phyloP scores from a whole-genome alignment of 1,140 invertebrate genomes.

The Latrodectus geometricus region DNA sequence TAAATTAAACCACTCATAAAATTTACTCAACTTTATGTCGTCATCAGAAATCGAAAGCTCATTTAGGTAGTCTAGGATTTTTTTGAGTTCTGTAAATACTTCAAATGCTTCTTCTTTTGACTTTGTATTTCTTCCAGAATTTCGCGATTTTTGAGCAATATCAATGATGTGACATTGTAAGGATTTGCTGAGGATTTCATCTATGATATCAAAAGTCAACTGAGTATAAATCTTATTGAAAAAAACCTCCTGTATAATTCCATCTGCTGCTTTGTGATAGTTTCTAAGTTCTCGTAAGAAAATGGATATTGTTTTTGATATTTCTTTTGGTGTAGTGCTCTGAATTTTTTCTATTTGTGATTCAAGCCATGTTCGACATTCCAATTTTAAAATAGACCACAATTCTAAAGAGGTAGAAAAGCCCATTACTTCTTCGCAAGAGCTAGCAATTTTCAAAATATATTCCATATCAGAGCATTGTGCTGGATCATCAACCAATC shows the following conservation, averaged over 20 bases:
- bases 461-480: conserved; percentile 9
- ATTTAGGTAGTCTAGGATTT: background rate
- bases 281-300: conserved; percentile 6
- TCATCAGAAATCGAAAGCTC: background rate
- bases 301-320: background rate
- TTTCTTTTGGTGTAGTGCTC: background rate
- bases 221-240: conserved; percentile 7
- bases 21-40: background rate
- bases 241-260: background rate
- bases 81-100: background rate
- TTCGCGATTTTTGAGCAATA: conserved; percentile 4
- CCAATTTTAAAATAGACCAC: conserved; percentile 1
- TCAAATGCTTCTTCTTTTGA: conserved; percentile 10
- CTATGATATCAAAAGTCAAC: background rate
- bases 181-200: background rate
- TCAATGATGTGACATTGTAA: background rate
- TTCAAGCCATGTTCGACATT: background rate
- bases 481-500: background rate
- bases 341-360: background rate
- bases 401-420: background rate
- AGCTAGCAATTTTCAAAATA: conserved; percentile 11
- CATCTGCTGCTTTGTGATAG: conserved; percentile 17
- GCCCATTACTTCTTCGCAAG: background rate
- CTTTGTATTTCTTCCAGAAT: background rate
- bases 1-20: conserved; percentile 9